phyloP scores from a whole-genome alignment of 2,888 invertebrate genomes.

The Mesorhabditis sp. region DNA sequence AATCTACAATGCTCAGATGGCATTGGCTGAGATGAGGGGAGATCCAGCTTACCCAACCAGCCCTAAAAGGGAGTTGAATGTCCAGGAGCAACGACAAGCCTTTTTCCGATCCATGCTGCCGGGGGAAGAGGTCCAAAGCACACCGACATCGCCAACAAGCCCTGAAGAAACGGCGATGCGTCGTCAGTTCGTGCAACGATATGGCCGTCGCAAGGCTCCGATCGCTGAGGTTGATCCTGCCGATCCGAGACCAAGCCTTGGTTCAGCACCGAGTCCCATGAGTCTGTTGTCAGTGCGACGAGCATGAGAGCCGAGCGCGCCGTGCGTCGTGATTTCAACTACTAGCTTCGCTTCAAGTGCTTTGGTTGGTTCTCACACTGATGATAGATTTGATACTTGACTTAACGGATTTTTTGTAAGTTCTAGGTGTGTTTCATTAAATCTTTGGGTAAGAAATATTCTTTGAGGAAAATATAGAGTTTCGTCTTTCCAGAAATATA shows the following conservation, averaged over 20 bases:
- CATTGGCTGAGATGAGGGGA: background rate
- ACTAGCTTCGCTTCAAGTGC: constrained; percentile 20
- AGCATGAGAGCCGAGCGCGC: constrained; percentile 43
- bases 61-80: background rate
- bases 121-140: background rate
- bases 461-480: no score
- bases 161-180: constrained; percentile 37
- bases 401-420: no score
- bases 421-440: no score
- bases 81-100: constrained; percentile 9
- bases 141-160: background rate
- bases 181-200: constrained; percentile 35
- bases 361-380: no score
- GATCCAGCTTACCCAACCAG: constrained; percentile 2
- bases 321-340: constrained; percentile 50
- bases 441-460: no score
- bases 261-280: constrained; percentile 39
- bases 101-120: constrained; percentile 12
- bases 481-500: no score
- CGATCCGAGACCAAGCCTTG: constrained; percentile 29
- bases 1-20: background rate
- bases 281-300: constrained; percentile 46
- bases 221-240: constrained; percentile 40
- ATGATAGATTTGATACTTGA: no score
- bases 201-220: constrained; percentile 37